Percentiles rank a stretch among this genome's conserved stretches.
phyloP scores from a whole-genome alignment of 2,888 invertebrate genomes.

The Lepidonotus clava region DNA sequence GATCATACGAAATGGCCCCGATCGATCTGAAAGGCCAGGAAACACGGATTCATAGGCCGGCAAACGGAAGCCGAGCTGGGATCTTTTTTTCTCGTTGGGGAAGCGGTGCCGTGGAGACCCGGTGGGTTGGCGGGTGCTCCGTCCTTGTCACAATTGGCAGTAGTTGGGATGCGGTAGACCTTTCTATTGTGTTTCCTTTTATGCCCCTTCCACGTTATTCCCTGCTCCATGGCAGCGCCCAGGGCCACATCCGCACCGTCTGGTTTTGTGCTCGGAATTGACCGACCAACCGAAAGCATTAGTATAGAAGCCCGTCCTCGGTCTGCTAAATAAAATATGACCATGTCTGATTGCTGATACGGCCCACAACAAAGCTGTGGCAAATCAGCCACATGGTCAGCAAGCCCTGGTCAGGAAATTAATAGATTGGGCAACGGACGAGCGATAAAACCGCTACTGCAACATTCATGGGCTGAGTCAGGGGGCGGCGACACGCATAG shows the following conservation, averaged over 20 bases:
- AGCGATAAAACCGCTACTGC: background rate
- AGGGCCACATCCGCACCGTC: no score
- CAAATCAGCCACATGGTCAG: background rate
- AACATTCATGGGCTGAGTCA: background rate
- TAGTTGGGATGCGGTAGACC: no score
- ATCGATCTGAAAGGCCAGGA: background rate
- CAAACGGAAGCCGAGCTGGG: background rate
- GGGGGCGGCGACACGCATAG: background rate
- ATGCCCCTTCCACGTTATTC: no score
- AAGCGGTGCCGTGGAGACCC: no score
- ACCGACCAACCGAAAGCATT: background rate
- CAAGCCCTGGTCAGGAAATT: background rate
- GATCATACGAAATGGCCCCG: background rate
- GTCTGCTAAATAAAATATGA: slow-evolving; percentile 2
- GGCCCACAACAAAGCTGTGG: background rate
- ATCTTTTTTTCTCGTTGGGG: background rate
- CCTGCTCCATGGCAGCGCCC: no score
- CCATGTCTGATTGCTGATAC: background rate
- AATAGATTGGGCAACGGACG: background rate
- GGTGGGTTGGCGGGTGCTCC: no score
- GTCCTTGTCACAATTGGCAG: no score
- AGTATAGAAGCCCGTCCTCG: background rate
- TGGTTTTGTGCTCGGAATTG: background rate
- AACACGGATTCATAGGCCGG: background rate
- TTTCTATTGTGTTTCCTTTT: no score